Evolutionary conservation across 2,113 vertebrate species (phyloP), one percentile per base, ranked within the genome.

Genomic region (Nestor notabilis): DNA sequence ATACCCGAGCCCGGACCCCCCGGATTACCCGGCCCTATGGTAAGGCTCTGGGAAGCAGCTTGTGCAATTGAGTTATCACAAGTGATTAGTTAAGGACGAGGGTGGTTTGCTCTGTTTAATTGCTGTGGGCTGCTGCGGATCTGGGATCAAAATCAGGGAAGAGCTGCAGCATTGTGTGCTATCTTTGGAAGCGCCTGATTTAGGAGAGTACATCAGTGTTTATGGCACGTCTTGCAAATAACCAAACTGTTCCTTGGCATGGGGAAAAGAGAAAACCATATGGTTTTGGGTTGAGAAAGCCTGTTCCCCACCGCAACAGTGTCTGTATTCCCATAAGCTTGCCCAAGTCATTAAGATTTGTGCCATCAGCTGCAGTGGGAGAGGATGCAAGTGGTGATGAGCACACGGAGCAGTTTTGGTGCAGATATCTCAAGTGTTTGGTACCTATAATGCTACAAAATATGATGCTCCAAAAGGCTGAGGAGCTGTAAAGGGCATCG

Each of bases 1-100:
- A 99, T 99, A 88, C 98, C 98, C 33, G 98, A 99, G 93, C 99
- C 99, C 0, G 99, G 99, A 20, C 99, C 99, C 11, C 99, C 99
- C 0, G 99, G 99, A 4, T 98, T 99, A n/a, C 98, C 99, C 0
- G 99, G 98, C 41, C 98, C 98, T 52, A 96, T 95, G 97, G 99
- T 98, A 98, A 97, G 98, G 87, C 49, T 75, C 39, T 68, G 64
- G 75, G 46, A 70, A 92, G 41, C 1, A 0, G 17, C 44, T 68
- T 1, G 3, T 31, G 25, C 29, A 24, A 3, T 9, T 25, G 44
- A 63, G 53, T 27, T 63, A 46, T 3, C 9, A 1, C 8, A 1
- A 56, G 35, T 6, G 69, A 47, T 75, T 39, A 41, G 20, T 53
- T 28, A 41, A 61, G 58, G 68, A 63, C 2, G 23, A 52, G 49